phyloP scores from a whole-genome alignment of 2,888 invertebrate species.

The Choreutis nemorana region DNA sequence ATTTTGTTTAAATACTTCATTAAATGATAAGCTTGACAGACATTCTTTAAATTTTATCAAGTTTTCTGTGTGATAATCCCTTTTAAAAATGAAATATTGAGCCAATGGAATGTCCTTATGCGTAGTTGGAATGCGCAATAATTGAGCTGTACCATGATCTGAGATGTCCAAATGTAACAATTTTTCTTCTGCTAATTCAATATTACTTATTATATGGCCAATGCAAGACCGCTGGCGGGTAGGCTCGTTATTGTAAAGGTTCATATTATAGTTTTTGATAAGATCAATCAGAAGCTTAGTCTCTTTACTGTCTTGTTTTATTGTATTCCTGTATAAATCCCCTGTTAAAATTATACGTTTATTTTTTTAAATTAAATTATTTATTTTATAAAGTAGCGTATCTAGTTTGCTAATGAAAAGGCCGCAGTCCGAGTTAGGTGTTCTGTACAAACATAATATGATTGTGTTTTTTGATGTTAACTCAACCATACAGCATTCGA shows the following conservation, averaged over 20 bases:
- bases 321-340: slow-evolving; percentile 1
- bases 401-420: no score
- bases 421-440: no score
- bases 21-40: background rate
- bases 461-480: no score
- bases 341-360: no score
- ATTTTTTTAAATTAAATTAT: no score
- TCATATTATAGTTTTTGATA: slow-evolving; percentile 1
- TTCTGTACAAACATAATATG: no score
- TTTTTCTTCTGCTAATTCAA: background rate
- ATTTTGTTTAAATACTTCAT: background rate
- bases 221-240: slow-evolving; percentile 2
- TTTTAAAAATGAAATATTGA: background rate
- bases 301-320: background rate
- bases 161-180: background rate
- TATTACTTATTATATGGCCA: slow-evolving; percentile 5
- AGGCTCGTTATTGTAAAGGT: background rate
- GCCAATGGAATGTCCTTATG: background rate
- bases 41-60: slow-evolving; percentile 1
- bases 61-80: slow-evolving; percentile 2
- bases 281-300: background rate
- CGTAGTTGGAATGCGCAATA: background rate
- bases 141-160: slow-evolving; percentile 5
- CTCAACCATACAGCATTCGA: no score
- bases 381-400: no score